phyloP scores from a whole-genome alignment of 2,797 vertebrate genomes.

The Scomberomorus guttatus region DNA sequence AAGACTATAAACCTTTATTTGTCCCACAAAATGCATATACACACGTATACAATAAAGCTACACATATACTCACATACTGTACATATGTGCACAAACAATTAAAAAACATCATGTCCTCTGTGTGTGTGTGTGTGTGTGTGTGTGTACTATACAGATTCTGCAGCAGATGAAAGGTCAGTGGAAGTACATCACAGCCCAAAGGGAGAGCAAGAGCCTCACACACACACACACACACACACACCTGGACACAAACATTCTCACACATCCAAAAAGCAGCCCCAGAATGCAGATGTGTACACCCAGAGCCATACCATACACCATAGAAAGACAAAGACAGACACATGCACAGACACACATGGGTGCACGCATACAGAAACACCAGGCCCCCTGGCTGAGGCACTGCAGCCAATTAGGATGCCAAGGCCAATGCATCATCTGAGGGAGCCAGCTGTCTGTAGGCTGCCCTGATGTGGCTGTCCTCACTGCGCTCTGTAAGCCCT shows the following conservation, averaged over 20 bases:
- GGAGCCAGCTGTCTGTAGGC: slow-evolving; percentile 80
- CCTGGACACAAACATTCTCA: slow-evolving; percentile 26
- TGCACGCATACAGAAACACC: slow-evolving; percentile 58
- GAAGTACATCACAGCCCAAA: slow-evolving; percentile 50
- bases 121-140: background rate
- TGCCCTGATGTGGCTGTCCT: slow-evolving; percentile 75
- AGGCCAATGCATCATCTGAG: slow-evolving; percentile 77
- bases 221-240: slow-evolving; percentile 25
- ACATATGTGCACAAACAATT: slow-evolving; percentile 16
- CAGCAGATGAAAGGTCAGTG: slow-evolving; percentile 73
- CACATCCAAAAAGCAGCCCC: slow-evolving; percentile 11
- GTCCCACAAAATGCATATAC: background rate
- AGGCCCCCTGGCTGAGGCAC: slow-evolving; percentile 64
- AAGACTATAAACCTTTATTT: background rate
- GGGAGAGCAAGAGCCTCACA: background rate
- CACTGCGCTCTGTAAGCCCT: slow-evolving; percentile 65
- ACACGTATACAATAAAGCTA: background rate
- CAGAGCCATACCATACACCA: background rate
- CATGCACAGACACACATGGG: slow-evolving; percentile 50
- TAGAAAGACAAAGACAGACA: slow-evolving; percentile 44
- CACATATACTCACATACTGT: background rate
- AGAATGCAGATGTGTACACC: slow-evolving; percentile 49
- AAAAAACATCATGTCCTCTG: slow-evolving; percentile 25
- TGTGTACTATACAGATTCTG: slow-evolving; percentile 30
- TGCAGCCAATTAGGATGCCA: slow-evolving; percentile 83